These are phyloP conservation scores for Portevinia maculata DNA, from an alignment of 2,888 invertebrate genomes.

Conservation along the genomic window DNA sequence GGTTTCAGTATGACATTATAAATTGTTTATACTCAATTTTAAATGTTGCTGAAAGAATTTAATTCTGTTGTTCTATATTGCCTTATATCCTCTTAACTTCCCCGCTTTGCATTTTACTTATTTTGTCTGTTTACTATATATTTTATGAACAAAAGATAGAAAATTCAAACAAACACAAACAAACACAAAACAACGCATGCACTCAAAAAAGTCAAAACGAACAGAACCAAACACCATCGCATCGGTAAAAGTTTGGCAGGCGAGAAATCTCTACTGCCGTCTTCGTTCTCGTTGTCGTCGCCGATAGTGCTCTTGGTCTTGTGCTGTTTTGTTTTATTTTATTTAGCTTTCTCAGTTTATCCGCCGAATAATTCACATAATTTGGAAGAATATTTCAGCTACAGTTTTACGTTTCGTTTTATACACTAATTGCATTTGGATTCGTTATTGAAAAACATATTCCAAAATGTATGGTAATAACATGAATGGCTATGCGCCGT, in stretches of 20 bases:
- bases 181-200: constrained; percentile 42
- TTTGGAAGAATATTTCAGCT: constrained; percentile 30
- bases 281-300: constrained; percentile 42
- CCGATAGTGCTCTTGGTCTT: constrained; percentile 52
- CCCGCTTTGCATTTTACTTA: constrained; percentile 21
- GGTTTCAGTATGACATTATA: constrained; percentile 15
- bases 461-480: constrained; percentile 77
- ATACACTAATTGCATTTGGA: constrained; percentile 39
- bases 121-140: not conserved
- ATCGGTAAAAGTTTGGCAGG: constrained; percentile 54
- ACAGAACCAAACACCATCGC: constrained; percentile 65
- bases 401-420: constrained; percentile 34
- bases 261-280: constrained; percentile 32
- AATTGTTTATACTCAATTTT: constrained; percentile 7
- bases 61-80: constrained; percentile 1
- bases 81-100: not conserved
- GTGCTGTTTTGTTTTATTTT: constrained; percentile 61
- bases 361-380: constrained; percentile 4
- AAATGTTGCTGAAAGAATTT: constrained; percentile 9
- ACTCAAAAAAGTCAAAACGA: constrained; percentile 51
- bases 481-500: constrained; percentile 78
- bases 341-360: constrained; percentile 52
- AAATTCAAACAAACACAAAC: not conserved
- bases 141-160: constrained; percentile 1
- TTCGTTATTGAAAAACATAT: constrained; percentile 31